A percentile compares a stretch with the other conserved stretches of the same genome.
These are phyloP conservation scores for Columba janthina DNA, from an alignment of 2,113 vertebrate genomes.

Conservation along the genomic window DNA sequence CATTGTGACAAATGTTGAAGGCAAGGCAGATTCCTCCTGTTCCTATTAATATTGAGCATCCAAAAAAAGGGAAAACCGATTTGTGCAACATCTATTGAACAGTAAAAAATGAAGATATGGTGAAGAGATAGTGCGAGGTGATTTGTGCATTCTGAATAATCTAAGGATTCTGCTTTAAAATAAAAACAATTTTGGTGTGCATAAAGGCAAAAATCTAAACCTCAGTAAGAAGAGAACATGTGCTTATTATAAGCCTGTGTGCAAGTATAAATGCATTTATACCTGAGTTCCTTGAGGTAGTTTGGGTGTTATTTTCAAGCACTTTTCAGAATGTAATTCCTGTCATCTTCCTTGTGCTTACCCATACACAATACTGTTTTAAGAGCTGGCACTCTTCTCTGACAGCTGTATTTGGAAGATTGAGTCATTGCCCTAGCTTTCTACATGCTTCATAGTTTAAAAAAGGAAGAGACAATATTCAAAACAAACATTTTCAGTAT, in stretches of 20 bases:
- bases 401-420: conserved; percentile 61
- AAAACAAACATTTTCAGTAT: not conserved
- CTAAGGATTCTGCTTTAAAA: not conserved
- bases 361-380: not conserved
- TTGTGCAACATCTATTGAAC: not conserved
- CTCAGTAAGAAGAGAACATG: not conserved
- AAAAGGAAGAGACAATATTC: not conserved
- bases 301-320: not conserved
- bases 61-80: not conserved
- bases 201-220: not conserved
- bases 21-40: not conserved
- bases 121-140: not conserved
- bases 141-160: not conserved
- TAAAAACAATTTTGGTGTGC: not conserved
- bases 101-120: not conserved
- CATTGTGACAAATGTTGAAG: not conserved
- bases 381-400: conserved; percentile 29
- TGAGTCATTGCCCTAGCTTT: conserved; percentile 36
- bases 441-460: not conserved
- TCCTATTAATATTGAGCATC: not conserved
- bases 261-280: not conserved
- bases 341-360: conserved; percentile 29
- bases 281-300: not conserved
- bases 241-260: not conserved
- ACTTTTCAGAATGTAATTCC: not conserved